Evolutionary conservation across 1,140 invertebrate genomes (phyloP).

Genomic region (Thereuonema tuberculata): DNA sequence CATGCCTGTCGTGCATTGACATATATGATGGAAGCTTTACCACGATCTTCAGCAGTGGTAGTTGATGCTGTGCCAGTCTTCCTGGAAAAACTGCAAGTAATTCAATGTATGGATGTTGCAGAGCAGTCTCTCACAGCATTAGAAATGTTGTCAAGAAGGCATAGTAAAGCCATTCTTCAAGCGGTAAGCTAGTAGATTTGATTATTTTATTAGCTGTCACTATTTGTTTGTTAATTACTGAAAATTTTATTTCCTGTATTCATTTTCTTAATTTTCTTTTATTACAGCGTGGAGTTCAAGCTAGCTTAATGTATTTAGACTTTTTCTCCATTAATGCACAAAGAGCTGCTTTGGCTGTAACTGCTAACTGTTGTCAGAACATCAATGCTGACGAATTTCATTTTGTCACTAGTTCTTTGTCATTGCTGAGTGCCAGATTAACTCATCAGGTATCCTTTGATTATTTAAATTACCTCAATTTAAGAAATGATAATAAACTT

Average conservation of each 20-base stretch:
- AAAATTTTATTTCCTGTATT: slow-evolving; percentile 2
- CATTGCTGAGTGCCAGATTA: slow-evolving; percentile 67
- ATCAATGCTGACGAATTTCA: slow-evolving; percentile 85
- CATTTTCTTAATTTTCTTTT: not conserved
- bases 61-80: slow-evolving; percentile 94
- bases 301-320: slow-evolving; percentile 89
- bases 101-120: slow-evolving; percentile 98
- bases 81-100: slow-evolving; percentile 88
- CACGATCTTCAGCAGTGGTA: slow-evolving; percentile 87
- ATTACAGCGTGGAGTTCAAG: slow-evolving; percentile 73
- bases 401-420: slow-evolving; percentile 73
- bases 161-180: slow-evolving; percentile 91
- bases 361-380: slow-evolving; percentile 93
- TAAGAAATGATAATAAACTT: no score
- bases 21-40: slow-evolving; percentile 98
- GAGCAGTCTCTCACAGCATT: slow-evolving; percentile 92
- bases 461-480: slow-evolving; percentile 1
- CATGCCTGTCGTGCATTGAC: slow-evolving; percentile 94
- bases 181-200: no score
- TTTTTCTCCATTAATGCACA: slow-evolving; percentile 97
- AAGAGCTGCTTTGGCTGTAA: slow-evolving; percentile 82
- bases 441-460: slow-evolving; percentile 54
- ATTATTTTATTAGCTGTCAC: not conserved
- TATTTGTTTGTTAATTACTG: no score
- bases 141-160: slow-evolving; percentile 89